These are phyloP conservation scores for Coelopa pilipes DNA, from an alignment of 2,888 invertebrate species.

Conservation along the genomic window DNA sequence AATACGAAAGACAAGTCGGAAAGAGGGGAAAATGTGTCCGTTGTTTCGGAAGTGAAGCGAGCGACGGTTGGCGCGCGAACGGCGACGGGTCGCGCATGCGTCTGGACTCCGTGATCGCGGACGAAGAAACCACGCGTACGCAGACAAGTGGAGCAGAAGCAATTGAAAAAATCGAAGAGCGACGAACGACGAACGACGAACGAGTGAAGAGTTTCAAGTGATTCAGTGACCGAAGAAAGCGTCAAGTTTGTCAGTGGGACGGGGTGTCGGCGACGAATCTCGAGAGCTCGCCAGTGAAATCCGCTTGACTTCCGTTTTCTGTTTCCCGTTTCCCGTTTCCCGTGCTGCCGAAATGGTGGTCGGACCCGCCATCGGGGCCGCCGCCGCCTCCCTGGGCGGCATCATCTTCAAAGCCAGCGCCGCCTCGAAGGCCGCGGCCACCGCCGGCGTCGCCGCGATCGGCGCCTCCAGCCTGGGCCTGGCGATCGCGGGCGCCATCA, in stretches of 20 bases:
- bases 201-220: constrained; percentile 2
- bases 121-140: not conserved
- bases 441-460: constrained; percentile 65
- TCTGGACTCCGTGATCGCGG: constrained; percentile 6
- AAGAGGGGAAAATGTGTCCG: constrained; percentile 12
- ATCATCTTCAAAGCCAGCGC: constrained; percentile 63
- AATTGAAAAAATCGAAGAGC: constrained; percentile 19
- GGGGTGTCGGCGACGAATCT: not conserved
- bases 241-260: constrained; percentile 24
- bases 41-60: constrained; percentile 37
- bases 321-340: no score
- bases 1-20: not conserved
- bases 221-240: constrained; percentile 11
- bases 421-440: constrained; percentile 59
- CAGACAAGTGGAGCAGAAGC: constrained; percentile 22
- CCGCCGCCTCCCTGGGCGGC: constrained; percentile 61
- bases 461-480: constrained; percentile 63
- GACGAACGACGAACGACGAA: not conserved
- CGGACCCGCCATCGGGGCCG: constrained; percentile 58
- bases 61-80: not conserved
- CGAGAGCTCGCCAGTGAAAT: constrained; percentile 7
- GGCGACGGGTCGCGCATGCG: constrained; percentile 14
- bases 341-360: constrained; percentile 54
- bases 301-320: no score
- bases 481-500: constrained; percentile 73